A percentile compares a stretch with the other conserved stretches of the same genome.
phyloP scores from a whole-genome alignment of 2,113 vertebrate species.

The Platycercus adscitus region DNA sequence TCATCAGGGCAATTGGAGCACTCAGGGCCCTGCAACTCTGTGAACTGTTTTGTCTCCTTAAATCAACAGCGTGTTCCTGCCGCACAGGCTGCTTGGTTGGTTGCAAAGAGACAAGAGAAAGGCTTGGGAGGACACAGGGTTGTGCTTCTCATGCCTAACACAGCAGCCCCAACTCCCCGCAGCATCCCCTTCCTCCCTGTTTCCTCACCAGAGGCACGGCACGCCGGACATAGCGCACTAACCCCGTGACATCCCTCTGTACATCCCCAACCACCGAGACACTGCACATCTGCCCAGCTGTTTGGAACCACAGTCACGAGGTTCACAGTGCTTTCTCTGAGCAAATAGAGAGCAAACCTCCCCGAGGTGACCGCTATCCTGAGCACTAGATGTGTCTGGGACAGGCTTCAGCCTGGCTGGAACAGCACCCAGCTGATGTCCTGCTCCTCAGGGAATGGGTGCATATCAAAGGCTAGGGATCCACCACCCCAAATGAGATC shows the following conservation, averaged over 20 bases:
- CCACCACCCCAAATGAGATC: background rate
- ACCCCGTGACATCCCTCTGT: background rate
- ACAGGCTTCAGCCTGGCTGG: background rate
- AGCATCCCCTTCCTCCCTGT: background rate
- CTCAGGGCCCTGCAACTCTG: background rate
- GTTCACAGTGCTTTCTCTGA: rapidly evolving
- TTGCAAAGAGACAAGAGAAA: background rate
- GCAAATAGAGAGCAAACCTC: background rate
- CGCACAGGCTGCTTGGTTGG: background rate
- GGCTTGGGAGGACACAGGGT: rapidly evolving
- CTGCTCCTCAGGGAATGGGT: rapidly evolving
- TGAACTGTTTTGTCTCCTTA: background rate
- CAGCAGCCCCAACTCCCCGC: no score
- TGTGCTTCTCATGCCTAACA: background rate
- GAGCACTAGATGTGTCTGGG: background rate
- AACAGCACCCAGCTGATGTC: background rate
- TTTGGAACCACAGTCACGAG: background rate
- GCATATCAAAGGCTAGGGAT: rapidly evolving
- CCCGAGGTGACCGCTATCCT: background rate
- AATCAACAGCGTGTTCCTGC: background rate
- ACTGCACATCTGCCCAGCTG: background rate
- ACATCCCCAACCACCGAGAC: background rate
- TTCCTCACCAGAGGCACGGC: rapidly evolving
- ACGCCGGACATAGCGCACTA: rapidly evolving
- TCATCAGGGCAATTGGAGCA: background rate